These are phyloP conservation scores for Pseudochirops corinnae DNA, from an alignment of 2,797 vertebrate species.

Conservation along the genomic window DNA sequence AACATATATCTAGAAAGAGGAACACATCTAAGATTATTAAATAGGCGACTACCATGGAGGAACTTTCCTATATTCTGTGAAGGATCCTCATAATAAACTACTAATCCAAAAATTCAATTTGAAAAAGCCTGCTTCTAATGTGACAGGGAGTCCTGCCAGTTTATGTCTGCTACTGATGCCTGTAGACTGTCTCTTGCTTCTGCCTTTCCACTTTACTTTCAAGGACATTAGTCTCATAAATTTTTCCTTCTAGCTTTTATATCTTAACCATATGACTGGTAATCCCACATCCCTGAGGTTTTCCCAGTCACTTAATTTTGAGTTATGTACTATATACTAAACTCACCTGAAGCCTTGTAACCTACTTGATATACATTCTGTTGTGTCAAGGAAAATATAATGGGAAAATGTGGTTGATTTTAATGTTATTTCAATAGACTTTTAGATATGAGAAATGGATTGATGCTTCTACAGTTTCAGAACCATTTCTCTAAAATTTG, in stretches of 20 bases:
- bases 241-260: background rate
- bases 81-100: background rate
- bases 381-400: conserved; percentile 51
- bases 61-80: background rate
- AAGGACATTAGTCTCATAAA: conserved; percentile 2
- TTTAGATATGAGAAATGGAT: conserved; percentile 23
- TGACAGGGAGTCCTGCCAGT: background rate
- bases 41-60: background rate
- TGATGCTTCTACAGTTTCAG: conserved; percentile 2
- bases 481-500: conserved; percentile 21
- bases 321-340: conserved; percentile 20
- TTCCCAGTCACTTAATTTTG: conserved; percentile 44
- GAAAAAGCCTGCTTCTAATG: background rate
- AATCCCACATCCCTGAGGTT: conserved; percentile 51
- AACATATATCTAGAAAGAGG: background rate
- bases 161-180: background rate
- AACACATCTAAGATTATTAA: background rate
- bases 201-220: background rate
- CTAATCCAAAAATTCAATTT: background rate
- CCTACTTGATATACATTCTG: conserved; percentile 35
- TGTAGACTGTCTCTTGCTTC: background rate
- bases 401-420: conserved; percentile 24
- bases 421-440: conserved; percentile 15
- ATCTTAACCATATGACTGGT: conserved; percentile 7
- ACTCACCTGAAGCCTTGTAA: background rate